phyloP scores from a whole-genome alignment of 1,140 invertebrate genomes.

The Aphelenchoides avenae region DNA sequence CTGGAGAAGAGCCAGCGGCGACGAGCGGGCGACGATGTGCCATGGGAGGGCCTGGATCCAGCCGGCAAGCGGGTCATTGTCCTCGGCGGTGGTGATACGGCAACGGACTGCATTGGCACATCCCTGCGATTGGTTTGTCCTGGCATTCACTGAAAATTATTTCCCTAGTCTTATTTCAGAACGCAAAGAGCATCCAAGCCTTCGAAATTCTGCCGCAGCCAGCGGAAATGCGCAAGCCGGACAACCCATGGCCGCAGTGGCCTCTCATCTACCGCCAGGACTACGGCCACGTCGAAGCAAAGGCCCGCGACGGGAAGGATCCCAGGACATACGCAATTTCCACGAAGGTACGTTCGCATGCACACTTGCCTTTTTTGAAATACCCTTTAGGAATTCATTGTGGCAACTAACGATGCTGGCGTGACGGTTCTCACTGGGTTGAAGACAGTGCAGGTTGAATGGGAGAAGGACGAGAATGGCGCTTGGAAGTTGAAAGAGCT shows the following conservation, averaged over 20 bases:
- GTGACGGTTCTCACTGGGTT: constrained; percentile 72
- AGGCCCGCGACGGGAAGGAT: constrained; percentile 79
- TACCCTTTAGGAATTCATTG: constrained; percentile 48
- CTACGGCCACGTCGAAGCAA: constrained; percentile 96
- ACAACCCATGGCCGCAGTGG: constrained; percentile 93
- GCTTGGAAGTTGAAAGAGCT: constrained; percentile 90
- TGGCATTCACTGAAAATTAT: neutral
- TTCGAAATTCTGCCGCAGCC: constrained; percentile 96
- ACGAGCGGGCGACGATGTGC: constrained; percentile 71
- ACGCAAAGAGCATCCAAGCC: constrained; percentile 87
- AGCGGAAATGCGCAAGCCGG: constrained; percentile 70
- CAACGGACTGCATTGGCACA: constrained; percentile 97
- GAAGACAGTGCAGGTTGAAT: constrained; percentile 80
- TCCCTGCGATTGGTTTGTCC: constrained; percentile 75
- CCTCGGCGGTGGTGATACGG: constrained; percentile 98
- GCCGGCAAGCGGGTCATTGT: constrained; percentile 91
- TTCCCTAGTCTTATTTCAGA: constrained; percentile 62
- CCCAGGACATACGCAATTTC: constrained; percentile 86
- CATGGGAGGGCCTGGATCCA: constrained; percentile 69
- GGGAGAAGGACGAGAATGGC: constrained; percentile 84
- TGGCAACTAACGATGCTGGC: constrained; percentile 39
- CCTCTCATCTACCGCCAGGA: constrained; percentile 92
- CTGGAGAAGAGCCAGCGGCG: constrained; percentile 94
- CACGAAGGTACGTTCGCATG: constrained; percentile 69
- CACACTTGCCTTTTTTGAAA: constrained; percentile 18